Evolutionary conservation across 2,888 invertebrate genomes (phyloP).

Genomic region (Gibbula magus): DNA sequence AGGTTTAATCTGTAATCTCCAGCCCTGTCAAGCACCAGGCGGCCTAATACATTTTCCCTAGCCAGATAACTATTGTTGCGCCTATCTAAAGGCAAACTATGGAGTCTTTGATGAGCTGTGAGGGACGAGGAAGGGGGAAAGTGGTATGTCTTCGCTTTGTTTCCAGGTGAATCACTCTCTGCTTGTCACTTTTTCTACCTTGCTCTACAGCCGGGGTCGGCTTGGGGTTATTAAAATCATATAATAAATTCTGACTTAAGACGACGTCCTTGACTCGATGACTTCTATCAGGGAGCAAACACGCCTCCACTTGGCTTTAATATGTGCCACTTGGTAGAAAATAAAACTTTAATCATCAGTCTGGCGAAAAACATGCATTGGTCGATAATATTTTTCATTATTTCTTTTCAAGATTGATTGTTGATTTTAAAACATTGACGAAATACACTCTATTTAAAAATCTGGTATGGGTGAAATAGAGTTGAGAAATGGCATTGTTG

Average conservation of each 20-base stretch:
- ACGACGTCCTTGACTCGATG: no score
- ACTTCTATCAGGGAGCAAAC: no score
- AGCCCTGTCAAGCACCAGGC: slow-evolving; percentile 12
- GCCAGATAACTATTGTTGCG: not conserved
- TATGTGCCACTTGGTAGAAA: no score
- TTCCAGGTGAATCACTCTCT: not conserved
- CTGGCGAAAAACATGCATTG: no score
- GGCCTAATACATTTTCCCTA: not conserved
- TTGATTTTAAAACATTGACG: no score
- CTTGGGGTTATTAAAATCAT: not conserved
- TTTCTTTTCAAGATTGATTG: no score
- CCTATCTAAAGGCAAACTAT: slow-evolving; percentile 5
- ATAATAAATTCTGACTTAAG: not conserved
- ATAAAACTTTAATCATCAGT: no score
- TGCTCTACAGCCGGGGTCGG: not conserved
- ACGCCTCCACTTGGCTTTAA: no score
- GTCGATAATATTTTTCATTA: no score
- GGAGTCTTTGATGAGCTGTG: slow-evolving; percentile 6
- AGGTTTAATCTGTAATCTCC: slow-evolving; percentile 15
- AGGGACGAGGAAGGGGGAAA: not conserved
- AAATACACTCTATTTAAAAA: no score
- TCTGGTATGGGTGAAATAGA: no score
- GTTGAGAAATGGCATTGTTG: no score
- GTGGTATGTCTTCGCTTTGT: not conserved
- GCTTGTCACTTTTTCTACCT: not conserved